These are phyloP conservation scores for Teinopalpus imperialis DNA, from an alignment of 2,888 invertebrate genomes.

Conservation along the genomic window DNA sequence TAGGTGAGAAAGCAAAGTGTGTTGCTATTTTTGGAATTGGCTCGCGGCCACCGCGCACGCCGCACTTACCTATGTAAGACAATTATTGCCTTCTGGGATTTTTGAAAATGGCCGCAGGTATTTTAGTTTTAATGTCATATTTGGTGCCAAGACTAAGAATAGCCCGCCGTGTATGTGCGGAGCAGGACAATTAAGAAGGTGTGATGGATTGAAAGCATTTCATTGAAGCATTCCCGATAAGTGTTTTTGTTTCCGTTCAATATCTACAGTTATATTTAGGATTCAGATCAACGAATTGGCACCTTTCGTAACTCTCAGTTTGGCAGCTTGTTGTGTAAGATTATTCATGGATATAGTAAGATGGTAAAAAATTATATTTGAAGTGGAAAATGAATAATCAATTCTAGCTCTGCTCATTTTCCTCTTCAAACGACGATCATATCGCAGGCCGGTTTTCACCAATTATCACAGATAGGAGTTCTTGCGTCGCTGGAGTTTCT, in stretches of 20 bases:
- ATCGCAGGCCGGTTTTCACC: no score
- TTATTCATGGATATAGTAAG: slow-evolving; percentile 3
- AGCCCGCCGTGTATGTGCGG: background rate
- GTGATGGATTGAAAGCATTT: slow-evolving; percentile 1
- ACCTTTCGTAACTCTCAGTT: slow-evolving; percentile 1
- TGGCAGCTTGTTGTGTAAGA: slow-evolving; percentile 4
- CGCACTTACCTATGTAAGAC: slow-evolving; percentile 62
- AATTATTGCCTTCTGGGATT: slow-evolving; percentile 37
- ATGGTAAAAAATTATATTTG: slow-evolving; percentile 5
- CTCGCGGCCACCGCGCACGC: slow-evolving; percentile 54
- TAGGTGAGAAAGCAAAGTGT: slow-evolving; percentile 62
- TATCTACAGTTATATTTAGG: slow-evolving; percentile 3
- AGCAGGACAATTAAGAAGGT: slow-evolving; percentile 8
- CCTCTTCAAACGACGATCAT: no score
- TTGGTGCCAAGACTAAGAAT: slow-evolving; percentile 28
- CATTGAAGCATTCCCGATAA: background rate
- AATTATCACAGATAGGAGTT: no score
- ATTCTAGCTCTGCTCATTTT: no score
- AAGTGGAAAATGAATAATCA: background rate
- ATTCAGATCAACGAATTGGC: slow-evolving; percentile 3
- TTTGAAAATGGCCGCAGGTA: slow-evolving; percentile 25
- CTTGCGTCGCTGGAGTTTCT: no score
- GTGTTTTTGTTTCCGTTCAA: slow-evolving; percentile 6
- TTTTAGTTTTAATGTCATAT: slow-evolving; percentile 33
- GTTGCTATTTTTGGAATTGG: slow-evolving; percentile 68